Base-by-base conservation (phyloP, 2,888 invertebrate species). In the Fragum sueziense region DNA sequence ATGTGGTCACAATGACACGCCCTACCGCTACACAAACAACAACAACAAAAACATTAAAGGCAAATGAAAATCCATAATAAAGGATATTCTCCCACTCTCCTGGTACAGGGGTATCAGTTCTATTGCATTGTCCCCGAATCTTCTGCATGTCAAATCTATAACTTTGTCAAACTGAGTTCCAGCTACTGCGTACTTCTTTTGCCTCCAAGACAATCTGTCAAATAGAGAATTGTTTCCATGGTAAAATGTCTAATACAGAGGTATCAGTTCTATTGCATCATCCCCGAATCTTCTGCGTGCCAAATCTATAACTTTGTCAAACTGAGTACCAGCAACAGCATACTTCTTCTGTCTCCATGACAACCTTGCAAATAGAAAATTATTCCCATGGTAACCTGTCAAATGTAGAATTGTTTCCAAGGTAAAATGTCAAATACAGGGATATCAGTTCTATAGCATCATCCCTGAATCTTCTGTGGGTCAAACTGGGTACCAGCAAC, bases 131-230 rank as follows among this genome's bases (percentile, higher is more conserved):
- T 87, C 84, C 6, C 92, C 91, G 69, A 87, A 87, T 67, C 85
- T 84, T 31, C 81, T 76, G 78, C 88, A 83, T 72, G 90, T 88
- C 71, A 91, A 52, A n/a, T 91, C 90, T 51, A 92, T 79, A 2
- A 89, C 88, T 75, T 91, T 90, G 79, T 93, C 92, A 85, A 89
- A 92, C 82, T 92, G 88, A 11, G 86, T 84, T 20, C 86, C 86
- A 11, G 92, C 88, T 11, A 90, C 79, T 3, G 91, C 91, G 79
- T 88, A 85, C 80, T 92, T 93, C 86, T 91, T 90, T 85, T 91
- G 91, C 77, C 88, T 86, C 70, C 88, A 89, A 62, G 86, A 86
- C 77, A 93, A 83, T 75, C 92, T 92, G 76, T 27, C 70, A 80
- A 68, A 67, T 4, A 37, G 22, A 37, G 2, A 3, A 57, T 11